Percentiles rank a stretch among this genome's conserved stretches.
phyloP scores from a whole-genome alignment of 1,140 invertebrate genomes.

The Homarus americanus region DNA sequence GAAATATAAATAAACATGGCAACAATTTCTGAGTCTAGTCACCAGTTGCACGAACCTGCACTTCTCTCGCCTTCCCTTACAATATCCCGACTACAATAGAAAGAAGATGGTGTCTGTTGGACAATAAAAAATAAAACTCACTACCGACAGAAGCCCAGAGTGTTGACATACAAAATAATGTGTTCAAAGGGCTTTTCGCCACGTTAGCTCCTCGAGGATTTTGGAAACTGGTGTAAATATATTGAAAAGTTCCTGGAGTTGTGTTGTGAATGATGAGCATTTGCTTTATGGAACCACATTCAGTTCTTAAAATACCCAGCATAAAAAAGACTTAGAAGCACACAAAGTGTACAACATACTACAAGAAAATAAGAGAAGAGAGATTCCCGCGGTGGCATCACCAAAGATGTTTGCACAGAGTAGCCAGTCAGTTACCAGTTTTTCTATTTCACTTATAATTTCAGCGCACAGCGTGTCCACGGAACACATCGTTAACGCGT shows the following conservation, averaged over 20 bases:
- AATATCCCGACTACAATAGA: neutral
- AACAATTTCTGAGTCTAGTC: neutral
- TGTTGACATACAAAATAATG: constrained; percentile 25
- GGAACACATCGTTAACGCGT: neutral
- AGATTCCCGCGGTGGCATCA: constrained; percentile 7
- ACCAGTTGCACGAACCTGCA: neutral
- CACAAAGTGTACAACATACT: neutral
- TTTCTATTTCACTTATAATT: neutral
- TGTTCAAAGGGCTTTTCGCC: neutral
- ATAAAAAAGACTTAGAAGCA: neutral
- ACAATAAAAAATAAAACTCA: neutral
- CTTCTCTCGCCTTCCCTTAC: neutral
- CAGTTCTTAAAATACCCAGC: neutral
- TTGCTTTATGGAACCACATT: neutral
- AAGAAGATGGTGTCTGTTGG: neutral
- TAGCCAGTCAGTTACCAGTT: constrained; percentile 5
- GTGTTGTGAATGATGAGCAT: neutral
- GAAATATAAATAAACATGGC: neutral
- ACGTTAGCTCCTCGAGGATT: neutral
- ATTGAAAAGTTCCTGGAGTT: neutral
- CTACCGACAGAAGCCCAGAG: neutral
- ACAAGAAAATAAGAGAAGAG: neutral
- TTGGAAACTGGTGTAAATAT: neutral
- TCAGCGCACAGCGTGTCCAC: neutral
- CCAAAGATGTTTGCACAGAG: constrained; percentile 24